Conservation (phyloP, 2,888 invertebrate genomes). For the Melitaea athalia region DNA sequence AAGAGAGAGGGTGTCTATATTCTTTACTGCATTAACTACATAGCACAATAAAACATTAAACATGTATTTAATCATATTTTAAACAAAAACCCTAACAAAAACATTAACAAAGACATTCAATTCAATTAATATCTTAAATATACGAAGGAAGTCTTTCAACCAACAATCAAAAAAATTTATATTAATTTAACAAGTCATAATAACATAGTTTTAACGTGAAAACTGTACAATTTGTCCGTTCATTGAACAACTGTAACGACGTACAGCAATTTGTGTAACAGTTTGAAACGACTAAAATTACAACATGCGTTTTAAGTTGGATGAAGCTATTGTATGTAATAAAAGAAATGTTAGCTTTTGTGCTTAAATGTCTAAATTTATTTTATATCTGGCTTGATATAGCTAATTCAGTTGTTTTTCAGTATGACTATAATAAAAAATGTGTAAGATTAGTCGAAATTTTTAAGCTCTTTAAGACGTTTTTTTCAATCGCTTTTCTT, state of each 20-base stretch:
- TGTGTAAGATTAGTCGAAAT: no score
- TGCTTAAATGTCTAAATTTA: no score
- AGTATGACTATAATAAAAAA: no score
- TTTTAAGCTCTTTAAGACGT: no score
- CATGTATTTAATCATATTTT: not conserved
- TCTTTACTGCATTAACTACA: no score
- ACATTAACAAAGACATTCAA: not conserved
- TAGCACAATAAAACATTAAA: not conserved
- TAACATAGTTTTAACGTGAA: conserved; percentile 1
- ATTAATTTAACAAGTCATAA: not conserved
- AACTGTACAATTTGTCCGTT: conserved; percentile 6
- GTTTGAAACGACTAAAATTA: not conserved
- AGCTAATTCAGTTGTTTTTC: no score
- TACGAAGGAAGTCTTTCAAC: not conserved
- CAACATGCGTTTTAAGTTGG: not conserved
- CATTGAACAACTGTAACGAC: not conserved
- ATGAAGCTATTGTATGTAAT: no score
- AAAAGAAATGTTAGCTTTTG: no score
- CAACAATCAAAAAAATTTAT: not conserved
- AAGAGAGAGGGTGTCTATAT: no score
- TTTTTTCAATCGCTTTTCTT: no score
- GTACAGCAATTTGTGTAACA: conserved; percentile 4
- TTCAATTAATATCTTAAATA: no score
- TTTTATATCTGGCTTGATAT: no score
- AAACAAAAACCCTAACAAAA: not conserved